phyloP scores from a whole-genome alignment of 2,888 invertebrate species.

The Pachydiplax longipennis region DNA sequence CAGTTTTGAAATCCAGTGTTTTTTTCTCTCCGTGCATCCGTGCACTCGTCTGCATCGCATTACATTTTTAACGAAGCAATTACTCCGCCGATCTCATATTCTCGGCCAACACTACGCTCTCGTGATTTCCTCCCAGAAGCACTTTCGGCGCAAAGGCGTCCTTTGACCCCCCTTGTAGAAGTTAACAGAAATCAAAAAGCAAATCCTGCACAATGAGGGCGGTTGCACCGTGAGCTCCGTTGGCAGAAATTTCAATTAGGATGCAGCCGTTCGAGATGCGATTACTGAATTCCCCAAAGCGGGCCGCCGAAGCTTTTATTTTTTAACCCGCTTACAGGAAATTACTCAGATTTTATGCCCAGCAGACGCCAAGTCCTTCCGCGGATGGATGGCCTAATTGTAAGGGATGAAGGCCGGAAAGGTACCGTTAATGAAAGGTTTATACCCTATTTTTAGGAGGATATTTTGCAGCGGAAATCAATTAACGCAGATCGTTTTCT shows the following conservation, averaged over 20 bases:
- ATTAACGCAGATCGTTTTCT: too few species aligned
- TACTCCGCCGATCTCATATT: neutral
- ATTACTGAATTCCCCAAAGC: neutral
- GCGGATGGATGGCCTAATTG: neutral
- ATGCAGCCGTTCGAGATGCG: neutral
- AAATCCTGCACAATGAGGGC: neutral
- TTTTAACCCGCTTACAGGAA: neutral
- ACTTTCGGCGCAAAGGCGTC: neutral
- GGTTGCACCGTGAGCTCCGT: neutral
- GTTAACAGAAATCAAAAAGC: neutral
- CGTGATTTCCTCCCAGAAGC: neutral
- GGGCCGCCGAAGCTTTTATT: neutral
- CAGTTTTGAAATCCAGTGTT: too few species aligned
- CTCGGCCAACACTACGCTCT: neutral
- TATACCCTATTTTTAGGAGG: too few species aligned
- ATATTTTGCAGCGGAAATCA: too few species aligned
- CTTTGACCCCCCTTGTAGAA: neutral
- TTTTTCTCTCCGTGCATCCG: neutral
- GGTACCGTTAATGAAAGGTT: too few species aligned
- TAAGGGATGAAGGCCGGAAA: neutral
- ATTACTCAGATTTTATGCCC: neutral
- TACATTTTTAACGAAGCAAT: neutral
- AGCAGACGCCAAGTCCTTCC: neutral
- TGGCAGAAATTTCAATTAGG: neutral
- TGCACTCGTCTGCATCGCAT: neutral